Base-by-base conservation (phyloP, 2,888 invertebrate genomes). In the Dendrolimus pini region DNA sequence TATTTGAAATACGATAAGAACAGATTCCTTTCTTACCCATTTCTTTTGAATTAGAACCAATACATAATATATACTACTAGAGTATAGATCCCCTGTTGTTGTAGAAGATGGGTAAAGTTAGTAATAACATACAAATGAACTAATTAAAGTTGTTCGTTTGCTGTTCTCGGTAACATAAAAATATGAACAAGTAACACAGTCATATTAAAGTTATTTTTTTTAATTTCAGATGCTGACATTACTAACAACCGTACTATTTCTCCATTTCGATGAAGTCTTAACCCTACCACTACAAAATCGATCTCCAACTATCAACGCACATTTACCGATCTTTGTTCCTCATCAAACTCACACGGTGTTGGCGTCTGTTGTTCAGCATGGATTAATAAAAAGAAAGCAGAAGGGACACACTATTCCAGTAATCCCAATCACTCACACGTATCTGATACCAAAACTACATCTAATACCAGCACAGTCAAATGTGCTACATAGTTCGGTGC, bases 381-480 rank as follows among this genome's bases (percentile, higher is more conserved):
- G 47, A 10, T 12, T 47, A 12, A 47, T 47, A 9, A 47, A 47
- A 47, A 72, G 80, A 41, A 70, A 76, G 55, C 72, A 77, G 59
- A 81, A 82, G 58, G 72, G 71, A 0, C 75, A 70, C 0, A 77
- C 72, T 54, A 61, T 80, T 52, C 75, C 79, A 1, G 72, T 77
- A 0, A 65, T 80, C 53, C 82, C 82, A 12, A 62, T 80, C 41
- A 70, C 71, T 0, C 79, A 78, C 58, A 72, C 81, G 30, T 61
- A 77, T 14, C 61, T 78, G 0, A 59, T 82, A 12, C 80, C 78
- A 10, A 77, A 77, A 30, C 67, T 87, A 1, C 88, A 85, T 52
- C 82, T 87, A 0, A 74, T 88, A 61, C 87, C 87, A 0, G 65
- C 82, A 0, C 77, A 80, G 1, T 71, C 73, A 0, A 81, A 79